A percentile compares a stretch with the other conserved stretches of the same genome.
Conservation (phyloP, 2,797 vertebrate genomes). For the Micropoecilia bifurca region DNA sequence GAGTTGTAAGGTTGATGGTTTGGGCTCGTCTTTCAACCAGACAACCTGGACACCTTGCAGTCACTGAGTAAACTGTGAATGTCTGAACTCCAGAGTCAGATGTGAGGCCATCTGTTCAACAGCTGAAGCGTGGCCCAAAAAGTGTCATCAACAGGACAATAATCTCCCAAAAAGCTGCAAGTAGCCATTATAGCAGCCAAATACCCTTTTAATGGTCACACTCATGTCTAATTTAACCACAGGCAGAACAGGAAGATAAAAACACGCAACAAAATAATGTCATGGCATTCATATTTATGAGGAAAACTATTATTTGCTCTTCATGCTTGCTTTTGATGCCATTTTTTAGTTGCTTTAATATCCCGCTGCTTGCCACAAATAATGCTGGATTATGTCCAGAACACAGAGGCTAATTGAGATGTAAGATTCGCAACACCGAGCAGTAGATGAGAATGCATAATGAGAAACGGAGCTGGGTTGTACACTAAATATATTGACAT, state of each 20-base stretch:
- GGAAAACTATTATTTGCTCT: neutral
- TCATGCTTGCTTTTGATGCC: slow-evolving; percentile 16
- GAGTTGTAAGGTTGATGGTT: neutral
- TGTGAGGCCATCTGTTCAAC: neutral
- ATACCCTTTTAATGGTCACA: neutral
- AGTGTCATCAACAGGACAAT: neutral
- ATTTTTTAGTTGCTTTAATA: slow-evolving; percentile 35
- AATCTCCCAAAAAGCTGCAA: neutral
- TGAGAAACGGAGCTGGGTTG: slow-evolving; percentile 66
- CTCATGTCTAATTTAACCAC: neutral
- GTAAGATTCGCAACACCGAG: slow-evolving; percentile 65
- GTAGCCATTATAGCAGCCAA: neutral
- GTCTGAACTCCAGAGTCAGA: neutral
- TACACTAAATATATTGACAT: slow-evolving; percentile 78
- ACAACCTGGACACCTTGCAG: neutral
- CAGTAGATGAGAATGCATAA: slow-evolving; percentile 66
- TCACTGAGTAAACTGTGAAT: neutral
- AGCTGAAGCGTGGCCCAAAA: neutral
- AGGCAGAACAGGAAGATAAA: neutral
- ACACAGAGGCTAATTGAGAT: slow-evolving; percentile 74
- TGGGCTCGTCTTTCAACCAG: neutral
- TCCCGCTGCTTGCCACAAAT: slow-evolving; percentile 53
- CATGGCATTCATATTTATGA: neutral
- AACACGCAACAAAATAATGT: neutral
- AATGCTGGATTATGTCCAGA: slow-evolving; percentile 60